Evolutionary conservation across 2,888 invertebrate species (phyloP), one percentile per base, ranked within the genome.

Genomic region (Cybosia mesomella): DNA sequence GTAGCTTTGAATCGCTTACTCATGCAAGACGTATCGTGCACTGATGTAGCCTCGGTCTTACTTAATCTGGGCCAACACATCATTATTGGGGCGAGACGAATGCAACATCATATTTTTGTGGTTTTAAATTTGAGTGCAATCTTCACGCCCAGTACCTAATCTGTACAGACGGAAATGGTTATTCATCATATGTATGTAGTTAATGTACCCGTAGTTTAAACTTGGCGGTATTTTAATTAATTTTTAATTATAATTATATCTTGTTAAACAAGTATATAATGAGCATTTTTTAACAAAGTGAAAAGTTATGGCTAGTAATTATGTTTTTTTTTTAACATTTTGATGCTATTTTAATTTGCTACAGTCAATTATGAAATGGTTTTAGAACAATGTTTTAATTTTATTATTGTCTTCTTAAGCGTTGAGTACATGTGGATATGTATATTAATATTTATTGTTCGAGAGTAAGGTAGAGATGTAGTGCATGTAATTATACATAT

Each of bases 361-460:
- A 71, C 55, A 67, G 61, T 13, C 11, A 68, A 58, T 59, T 58
- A 69, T 64, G 21, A 43, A 49, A 53, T 59, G 64, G 59, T 36
- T 34, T 64, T 22, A 63, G 66, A 66, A 58, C 63, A 69, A 58
- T 55, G 28, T 49, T 49, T n/a, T 49, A 49, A 49, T 49, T 60
- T 58, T 68, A 59, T 64, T 49, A 58, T 67, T 64, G 55, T 60
- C n/a, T 65, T 54, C 65, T 74, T 58, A 69, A 60, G 75, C 80
- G 69, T 74, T 66, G 70, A 68, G 63, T 64, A 62, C 64, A 79
- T 81, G 43, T 49, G n/a, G 49, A 49, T 49, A 34, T 7, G 66
- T 64, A 62, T 64, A 79, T 81, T 71, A 69, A 71, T 75, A 76
- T 72, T 76, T 80, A 74, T 55, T 13, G 34, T 22, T 21, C 3